Percentiles rank a stretch among this genome's conserved stretches.
phyloP scores from a whole-genome alignment of 1,140 invertebrate species.

The Pomacea maculata region DNA sequence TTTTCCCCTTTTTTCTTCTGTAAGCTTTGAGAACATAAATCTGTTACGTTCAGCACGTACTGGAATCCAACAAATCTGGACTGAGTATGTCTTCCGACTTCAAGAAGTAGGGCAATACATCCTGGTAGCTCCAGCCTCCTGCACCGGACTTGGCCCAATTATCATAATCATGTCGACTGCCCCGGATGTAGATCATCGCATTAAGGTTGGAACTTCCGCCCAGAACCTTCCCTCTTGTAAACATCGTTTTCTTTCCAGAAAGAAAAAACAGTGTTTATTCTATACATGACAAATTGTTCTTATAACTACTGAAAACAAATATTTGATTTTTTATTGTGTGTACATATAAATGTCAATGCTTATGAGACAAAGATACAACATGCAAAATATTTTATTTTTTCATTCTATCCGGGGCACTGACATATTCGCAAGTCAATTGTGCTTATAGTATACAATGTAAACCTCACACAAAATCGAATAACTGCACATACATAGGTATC shows the following conservation, averaged over 20 bases:
- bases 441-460: too few relatives aligned
- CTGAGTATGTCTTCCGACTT: constrained; percentile 71
- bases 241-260: neutral
- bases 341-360: constrained; percentile 82
- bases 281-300: too few relatives aligned
- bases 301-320: neutral
- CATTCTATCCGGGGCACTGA: too few relatives aligned
- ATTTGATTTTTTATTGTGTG: constrained; percentile 56
- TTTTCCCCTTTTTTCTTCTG: too few relatives aligned
- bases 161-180: constrained; percentile 91
- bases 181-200: constrained; percentile 68
- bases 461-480: too few relatives aligned
- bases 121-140: constrained; percentile 86
- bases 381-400: too few relatives aligned
- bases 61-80: neutral
- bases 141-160: constrained; percentile 89
- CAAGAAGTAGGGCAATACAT: constrained; percentile 89
- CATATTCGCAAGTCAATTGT: too few relatives aligned
- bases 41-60: too few relatives aligned
- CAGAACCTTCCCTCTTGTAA: constrained; percentile 18
- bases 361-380: constrained; percentile 68
- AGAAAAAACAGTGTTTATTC: neutral
- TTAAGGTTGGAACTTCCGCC: constrained; percentile 21
- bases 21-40: too few relatives aligned
- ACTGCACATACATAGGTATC: too few relatives aligned